A percentile compares a stretch with the other conserved stretches of the same genome.
Conservation (phyloP, 2,888 invertebrate genomes). For the Synanthedon myopaeformis region DNA sequence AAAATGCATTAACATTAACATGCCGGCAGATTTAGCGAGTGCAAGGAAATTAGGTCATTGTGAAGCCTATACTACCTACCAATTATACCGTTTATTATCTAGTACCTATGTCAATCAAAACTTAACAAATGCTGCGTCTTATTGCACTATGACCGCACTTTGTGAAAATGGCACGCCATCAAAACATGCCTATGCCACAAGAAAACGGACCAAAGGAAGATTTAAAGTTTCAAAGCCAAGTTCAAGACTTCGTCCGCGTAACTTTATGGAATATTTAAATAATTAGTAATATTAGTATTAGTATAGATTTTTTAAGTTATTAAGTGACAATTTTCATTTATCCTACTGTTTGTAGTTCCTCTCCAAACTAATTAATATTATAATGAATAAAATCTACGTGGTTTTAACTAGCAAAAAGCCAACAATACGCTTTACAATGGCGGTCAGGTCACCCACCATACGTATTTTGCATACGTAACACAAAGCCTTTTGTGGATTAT, state of each 20-base stretch:
- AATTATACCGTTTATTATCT: too few species aligned
- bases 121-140: too few species aligned
- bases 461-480: constrained; percentile 19
- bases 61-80: constrained; percentile 12
- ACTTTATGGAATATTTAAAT: too few species aligned
- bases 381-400: neutral
- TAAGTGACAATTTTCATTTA: neutral
- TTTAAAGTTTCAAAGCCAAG: too few species aligned
- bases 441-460: neutral
- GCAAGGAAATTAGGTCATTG: constrained; percentile 48
- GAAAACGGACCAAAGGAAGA: neutral
- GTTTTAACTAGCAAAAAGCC: neutral
- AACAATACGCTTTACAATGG: neutral
- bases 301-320: neutral
- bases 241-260: too few species aligned
- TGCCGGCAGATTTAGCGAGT: constrained; percentile 52
- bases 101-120: too few species aligned
- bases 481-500: constrained; percentile 18
- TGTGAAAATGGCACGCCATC: neutral
- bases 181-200: too few species aligned
- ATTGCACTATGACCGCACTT: neutral
- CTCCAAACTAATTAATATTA: neutral
- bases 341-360: neutral
- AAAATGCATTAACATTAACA: constrained; percentile 66
- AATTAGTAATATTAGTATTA: neutral